Conservation (phyloP, 2,888 invertebrate genomes). For the Peribatodes rhomboidaria region DNA sequence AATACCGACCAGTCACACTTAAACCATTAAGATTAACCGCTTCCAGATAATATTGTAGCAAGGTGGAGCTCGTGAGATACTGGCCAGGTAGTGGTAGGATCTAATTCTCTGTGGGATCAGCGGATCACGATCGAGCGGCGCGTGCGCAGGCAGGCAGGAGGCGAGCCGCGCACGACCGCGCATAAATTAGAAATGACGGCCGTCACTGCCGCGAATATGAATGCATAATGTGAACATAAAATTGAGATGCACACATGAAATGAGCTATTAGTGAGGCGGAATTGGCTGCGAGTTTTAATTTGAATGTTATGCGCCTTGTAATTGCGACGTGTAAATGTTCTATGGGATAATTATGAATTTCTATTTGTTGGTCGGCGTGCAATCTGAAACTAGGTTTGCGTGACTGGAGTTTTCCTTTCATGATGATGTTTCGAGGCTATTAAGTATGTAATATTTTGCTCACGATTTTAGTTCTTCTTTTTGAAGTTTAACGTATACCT, state of each 20-base stretch:
- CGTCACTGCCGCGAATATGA: slow-evolving; percentile 49
- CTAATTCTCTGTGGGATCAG: slow-evolving; percentile 68
- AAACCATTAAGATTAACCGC: slow-evolving; percentile 38
- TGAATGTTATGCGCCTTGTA: slow-evolving; percentile 24
- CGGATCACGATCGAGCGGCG: slow-evolving; percentile 65
- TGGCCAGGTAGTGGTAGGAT: slow-evolving; percentile 58
- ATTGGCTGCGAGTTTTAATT: slow-evolving; percentile 33
- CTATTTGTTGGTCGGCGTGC: slow-evolving; percentile 6
- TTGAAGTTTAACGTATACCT: too few species aligned
- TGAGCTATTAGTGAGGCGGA: slow-evolving; percentile 38
- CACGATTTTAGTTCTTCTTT: too few species aligned
- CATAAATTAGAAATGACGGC: slow-evolving; percentile 75
- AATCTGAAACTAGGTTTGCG: slow-evolving; percentile 4
- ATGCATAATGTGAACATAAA: slow-evolving; percentile 45
- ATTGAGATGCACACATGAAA: slow-evolving; percentile 47
- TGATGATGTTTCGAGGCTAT: background rate
- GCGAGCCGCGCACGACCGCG: slow-evolving; percentile 71
- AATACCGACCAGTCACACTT: slow-evolving; percentile 44
- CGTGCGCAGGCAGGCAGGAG: slow-evolving; percentile 57
- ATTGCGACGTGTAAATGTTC: slow-evolving; percentile 9
- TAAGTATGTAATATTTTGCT: too few species aligned
- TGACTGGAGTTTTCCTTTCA: background rate
- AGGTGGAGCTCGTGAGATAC: slow-evolving; percentile 45
- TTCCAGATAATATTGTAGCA: slow-evolving; percentile 23
- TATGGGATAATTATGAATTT: slow-evolving; percentile 6